Base-by-base conservation (phyloP, 2,797 vertebrate genomes). In the Staurois parvus region DNA sequence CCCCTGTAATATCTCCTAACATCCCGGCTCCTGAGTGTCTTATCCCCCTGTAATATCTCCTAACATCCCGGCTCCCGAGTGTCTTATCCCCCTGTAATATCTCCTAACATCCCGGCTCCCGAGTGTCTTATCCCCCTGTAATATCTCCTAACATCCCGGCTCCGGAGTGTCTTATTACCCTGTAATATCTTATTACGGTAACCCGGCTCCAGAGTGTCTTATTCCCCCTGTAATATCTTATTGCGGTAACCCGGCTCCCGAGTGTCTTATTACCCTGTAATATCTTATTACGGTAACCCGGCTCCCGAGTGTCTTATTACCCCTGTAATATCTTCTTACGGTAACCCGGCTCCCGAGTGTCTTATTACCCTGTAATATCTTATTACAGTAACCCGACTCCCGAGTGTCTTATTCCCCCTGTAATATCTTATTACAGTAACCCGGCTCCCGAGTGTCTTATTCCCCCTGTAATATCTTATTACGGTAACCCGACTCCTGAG, bases 391-490 rank as follows among this genome's bases (percentile, higher is more conserved):
- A 64, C 21, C 10, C n/a, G 2, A 8, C 59, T 26, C 24, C 11
- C 26, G 48, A 64, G 59, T 64, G 21, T 64, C 59, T 12, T 64
- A 64, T 64, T 64, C 26, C n/a, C n/a, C 59, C 24, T 64, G 59
- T 64, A 34, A 48, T 42, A 52, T 75, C 42, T 28, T 19, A 52
- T 75, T n/a, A 48, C 72, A 75, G 72, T 75, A 52, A 75, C 72
- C 26, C 42, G 19, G 72, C 72, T 52, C 42, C 24, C 30, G 48
- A 75, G 72, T 75, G 40, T 64, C 59, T n/a, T 64, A 24, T 64
- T 64, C 26, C 59, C n/a, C 59, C 59, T 64, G 59, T 64, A 64
- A 24, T 21, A 64, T 64, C n/a, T 9, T 26, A n/a, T 64, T 24
- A 64, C 0, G 26, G 59, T 64, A 1, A 64, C 59, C n/a, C 11